Conservation (phyloP, 2,797 vertebrate genomes). For the Lophotriccus pileatus region DNA sequence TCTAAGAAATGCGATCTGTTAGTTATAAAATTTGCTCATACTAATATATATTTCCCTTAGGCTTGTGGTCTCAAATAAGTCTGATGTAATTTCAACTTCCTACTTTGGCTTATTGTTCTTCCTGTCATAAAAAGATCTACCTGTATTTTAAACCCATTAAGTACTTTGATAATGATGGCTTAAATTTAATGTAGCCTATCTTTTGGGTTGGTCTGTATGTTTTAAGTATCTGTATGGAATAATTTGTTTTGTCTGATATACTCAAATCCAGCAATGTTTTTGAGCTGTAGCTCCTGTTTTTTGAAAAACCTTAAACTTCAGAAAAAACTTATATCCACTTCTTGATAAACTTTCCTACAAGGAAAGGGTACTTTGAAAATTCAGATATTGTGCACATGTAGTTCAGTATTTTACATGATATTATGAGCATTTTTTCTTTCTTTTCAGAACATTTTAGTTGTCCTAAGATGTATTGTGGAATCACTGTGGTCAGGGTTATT, state of each 20-base stretch:
- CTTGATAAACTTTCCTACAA: not conserved
- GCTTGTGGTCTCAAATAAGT: not conserved
- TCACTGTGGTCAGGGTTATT: not conserved
- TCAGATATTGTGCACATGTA: not conserved
- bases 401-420: not conserved
- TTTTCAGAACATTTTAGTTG: not conserved
- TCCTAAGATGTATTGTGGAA: not conserved
- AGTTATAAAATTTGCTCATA: not conserved
- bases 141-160: not conserved
- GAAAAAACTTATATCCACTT: not conserved
- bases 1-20: not conserved
- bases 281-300: not conserved
- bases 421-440: not conserved
- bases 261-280: not conserved
- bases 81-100: not conserved
- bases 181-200: fast-evolving
- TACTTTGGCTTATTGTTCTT: not conserved
- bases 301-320: not conserved
- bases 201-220: not conserved
- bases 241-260: not conserved
- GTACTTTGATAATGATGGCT: not conserved
- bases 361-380: not conserved
- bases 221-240: not conserved
- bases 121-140: not conserved
- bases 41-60: not conserved